Conservation (phyloP, 2,797 vertebrate species). For the Rhinatrema bivittatum region DNA sequence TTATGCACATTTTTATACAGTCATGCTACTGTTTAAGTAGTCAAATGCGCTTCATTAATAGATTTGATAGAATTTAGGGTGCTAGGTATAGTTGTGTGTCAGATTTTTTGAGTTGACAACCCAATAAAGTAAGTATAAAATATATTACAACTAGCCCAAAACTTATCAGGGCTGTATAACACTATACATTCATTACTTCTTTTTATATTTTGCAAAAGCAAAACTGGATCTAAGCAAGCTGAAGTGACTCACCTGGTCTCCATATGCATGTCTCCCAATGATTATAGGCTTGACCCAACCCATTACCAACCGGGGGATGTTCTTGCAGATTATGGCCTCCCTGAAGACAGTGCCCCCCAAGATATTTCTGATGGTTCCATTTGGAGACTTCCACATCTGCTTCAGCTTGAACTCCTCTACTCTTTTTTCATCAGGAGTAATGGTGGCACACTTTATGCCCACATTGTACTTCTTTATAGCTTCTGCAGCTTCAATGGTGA, state of each 20-base stretch:
- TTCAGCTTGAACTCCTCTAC: constrained; percentile 95
- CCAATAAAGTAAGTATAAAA: too few relatives aligned
- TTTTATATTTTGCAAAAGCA: too few relatives aligned
- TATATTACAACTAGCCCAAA: too few relatives aligned
- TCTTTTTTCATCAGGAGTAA: constrained; percentile 93
- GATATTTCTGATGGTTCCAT: constrained; percentile 95
- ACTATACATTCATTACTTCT: too few relatives aligned
- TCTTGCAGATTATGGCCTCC: constrained; percentile 93
- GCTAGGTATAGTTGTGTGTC: too few relatives aligned
- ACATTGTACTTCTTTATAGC: constrained; percentile 81
- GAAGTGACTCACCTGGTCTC: constrained; percentile 78
- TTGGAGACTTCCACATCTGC: constrained; percentile 97
- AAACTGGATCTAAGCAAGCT: too few relatives aligned
- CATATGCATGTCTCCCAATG: constrained; percentile 93
- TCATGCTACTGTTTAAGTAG: too few relatives aligned
- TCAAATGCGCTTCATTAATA: too few relatives aligned
- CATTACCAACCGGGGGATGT: constrained; percentile 87
- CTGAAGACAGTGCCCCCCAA: constrained; percentile 94
- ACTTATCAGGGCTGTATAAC: too few relatives aligned
- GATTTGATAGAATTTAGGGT: too few relatives aligned
- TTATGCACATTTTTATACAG: too few relatives aligned
- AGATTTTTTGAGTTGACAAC: too few relatives aligned
- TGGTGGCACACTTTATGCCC: constrained; percentile 94
- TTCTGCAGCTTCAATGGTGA: constrained; percentile 89
- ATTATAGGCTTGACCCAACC: constrained; percentile 95